Evolutionary conservation across 2,113 vertebrate genomes (phyloP).

Genomic region (Perca fluviatilis): DNA sequence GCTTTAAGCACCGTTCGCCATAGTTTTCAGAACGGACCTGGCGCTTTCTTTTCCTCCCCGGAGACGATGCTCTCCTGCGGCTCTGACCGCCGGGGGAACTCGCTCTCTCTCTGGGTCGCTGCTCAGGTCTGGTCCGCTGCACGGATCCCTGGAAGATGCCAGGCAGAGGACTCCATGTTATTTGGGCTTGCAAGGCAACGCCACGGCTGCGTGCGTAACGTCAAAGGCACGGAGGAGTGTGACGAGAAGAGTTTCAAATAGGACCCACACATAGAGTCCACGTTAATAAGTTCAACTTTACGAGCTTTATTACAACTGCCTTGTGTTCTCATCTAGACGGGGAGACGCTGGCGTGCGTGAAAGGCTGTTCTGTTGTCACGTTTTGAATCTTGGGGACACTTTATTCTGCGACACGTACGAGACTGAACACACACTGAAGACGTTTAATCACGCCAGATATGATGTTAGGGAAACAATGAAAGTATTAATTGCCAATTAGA

Average conservation of each 20-base stretch:
- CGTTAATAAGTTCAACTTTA: conserved; percentile 60
- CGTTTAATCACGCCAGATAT: neutral
- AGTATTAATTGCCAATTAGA: neutral
- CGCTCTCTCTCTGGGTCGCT: conserved; percentile 4
- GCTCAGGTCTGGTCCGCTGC: conserved; percentile 45
- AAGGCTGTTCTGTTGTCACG: fast-evolving
- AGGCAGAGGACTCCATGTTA: conserved; percentile 85
- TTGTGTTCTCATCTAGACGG: neutral
- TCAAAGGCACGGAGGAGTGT: conserved; percentile 70
- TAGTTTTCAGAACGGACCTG: conserved; percentile 61
- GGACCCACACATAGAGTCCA: conserved; percentile 19
- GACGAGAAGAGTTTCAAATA: conserved; percentile 63
- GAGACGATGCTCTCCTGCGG: conserved; percentile 57
- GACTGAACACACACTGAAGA: fast-evolving
- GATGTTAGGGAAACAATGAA: neutral
- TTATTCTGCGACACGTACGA: neutral
- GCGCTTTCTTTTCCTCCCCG: conserved; percentile 33
- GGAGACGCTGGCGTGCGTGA: fast-evolving
- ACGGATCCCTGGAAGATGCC: conserved; percentile 74
- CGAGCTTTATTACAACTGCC: too few relatives aligned
- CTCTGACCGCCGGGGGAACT: conserved; percentile 35
- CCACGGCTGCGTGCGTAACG: conserved; percentile 86
- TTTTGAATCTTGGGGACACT: neutral
- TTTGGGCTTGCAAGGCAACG: conserved; percentile 79
- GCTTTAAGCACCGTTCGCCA: conserved; percentile 69